A percentile compares a stretch with the other conserved stretches of the same genome.
Conservation (phyloP, 2,113 vertebrate species). For the Trematomus loennbergii region DNA sequence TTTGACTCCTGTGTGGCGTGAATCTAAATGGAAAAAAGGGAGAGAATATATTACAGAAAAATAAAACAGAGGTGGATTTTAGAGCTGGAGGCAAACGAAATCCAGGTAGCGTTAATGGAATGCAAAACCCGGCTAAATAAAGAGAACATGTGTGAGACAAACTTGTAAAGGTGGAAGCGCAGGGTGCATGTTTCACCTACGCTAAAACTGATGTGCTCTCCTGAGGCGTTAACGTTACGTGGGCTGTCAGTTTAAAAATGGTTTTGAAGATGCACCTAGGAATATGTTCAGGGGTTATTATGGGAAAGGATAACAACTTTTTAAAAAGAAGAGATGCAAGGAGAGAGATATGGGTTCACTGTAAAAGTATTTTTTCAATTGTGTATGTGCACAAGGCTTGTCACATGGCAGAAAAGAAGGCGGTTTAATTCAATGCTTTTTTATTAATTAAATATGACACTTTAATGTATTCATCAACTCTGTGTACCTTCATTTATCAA, state of each 20-base stretch:
- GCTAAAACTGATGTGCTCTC: slow-evolving; percentile 5
- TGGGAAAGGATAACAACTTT: background rate
- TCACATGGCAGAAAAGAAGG: background rate
- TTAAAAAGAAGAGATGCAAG: background rate
- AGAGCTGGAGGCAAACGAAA: slow-evolving; percentile 46
- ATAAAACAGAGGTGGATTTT: slow-evolving; percentile 51
- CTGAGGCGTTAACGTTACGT: slow-evolving; percentile 16
- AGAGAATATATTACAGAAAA: slow-evolving; percentile 19
- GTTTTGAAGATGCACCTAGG: slow-evolving; percentile 7
- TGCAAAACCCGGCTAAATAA: slow-evolving; percentile 53
- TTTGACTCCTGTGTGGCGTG: slow-evolving; percentile 36
- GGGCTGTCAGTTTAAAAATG: slow-evolving; percentile 26
- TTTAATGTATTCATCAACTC: too few species aligned
- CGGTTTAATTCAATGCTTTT: background rate
- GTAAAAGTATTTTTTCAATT: background rate
- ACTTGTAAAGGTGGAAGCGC: slow-evolving; percentile 8
- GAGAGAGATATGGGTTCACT: background rate
- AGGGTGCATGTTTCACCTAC: slow-evolving; percentile 21
- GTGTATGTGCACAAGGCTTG: background rate
- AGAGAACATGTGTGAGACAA: slow-evolving; percentile 33
- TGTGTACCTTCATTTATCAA: background rate
- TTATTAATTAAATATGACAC: too few species aligned
- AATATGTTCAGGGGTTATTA: background rate
- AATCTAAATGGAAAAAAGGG: slow-evolving; percentile 39
- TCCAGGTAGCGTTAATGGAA: slow-evolving; percentile 32